Conservation (phyloP, 1,140 invertebrate genomes). For the Ericerus pela region DNA sequence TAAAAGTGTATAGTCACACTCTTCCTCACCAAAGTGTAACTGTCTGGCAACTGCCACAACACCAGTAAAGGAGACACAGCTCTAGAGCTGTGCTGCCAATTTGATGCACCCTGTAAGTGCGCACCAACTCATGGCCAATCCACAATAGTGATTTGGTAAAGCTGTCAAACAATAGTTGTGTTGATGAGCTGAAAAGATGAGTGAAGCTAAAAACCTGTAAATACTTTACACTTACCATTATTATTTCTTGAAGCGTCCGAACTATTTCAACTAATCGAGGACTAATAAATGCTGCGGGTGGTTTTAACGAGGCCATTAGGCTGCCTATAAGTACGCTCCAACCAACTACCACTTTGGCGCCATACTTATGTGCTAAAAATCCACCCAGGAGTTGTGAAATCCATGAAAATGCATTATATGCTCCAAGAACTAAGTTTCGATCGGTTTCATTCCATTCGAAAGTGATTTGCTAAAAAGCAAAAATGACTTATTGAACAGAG, state of each 20-base stretch:
- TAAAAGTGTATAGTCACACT: too few species aligned
- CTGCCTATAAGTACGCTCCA: slow-evolving; percentile 47
- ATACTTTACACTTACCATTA: slow-evolving; percentile 40
- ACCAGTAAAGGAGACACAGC: too few species aligned
- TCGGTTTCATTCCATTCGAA: slow-evolving; percentile 51
- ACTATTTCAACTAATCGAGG: slow-evolving; percentile 43
- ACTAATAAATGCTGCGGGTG: slow-evolving; percentile 42
- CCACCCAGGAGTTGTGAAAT: slow-evolving; percentile 57
- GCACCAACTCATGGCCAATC: too few species aligned
- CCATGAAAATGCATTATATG: slow-evolving; percentile 62
- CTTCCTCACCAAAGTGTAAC: too few species aligned
- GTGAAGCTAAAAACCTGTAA: too few species aligned
- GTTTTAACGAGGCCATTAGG: slow-evolving; percentile 53
- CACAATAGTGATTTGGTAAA: too few species aligned
- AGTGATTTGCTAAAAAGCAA: not conserved
- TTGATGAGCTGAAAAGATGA: too few species aligned
- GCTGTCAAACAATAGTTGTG: too few species aligned
- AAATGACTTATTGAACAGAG: too few species aligned
- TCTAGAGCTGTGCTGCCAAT: too few species aligned
- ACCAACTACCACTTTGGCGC: slow-evolving; percentile 55
- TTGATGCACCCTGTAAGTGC: too few species aligned
- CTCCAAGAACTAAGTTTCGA: slow-evolving; percentile 50
- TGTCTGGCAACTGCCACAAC: too few species aligned
- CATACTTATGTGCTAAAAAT: slow-evolving; percentile 49
- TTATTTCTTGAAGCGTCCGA: slow-evolving; percentile 54